These are phyloP conservation scores for Perdita meconis DNA, from an alignment of 2,888 invertebrate species.

Conservation along the genomic window DNA sequence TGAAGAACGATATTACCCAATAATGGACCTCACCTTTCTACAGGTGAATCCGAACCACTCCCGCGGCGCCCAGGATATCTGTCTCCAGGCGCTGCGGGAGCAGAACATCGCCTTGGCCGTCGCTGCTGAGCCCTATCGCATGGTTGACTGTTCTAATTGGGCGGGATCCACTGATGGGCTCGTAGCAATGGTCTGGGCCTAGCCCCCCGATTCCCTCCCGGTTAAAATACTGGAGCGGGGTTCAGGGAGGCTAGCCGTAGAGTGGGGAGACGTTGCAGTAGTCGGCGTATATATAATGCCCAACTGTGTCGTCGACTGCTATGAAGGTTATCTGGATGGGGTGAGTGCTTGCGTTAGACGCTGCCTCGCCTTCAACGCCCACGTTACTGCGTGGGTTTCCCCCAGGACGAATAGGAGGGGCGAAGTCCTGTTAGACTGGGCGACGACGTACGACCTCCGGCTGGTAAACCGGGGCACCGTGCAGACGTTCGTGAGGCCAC, in stretches of 20 bases:
- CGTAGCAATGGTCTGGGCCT: not conserved
- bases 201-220: not conserved
- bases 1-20: too few species aligned
- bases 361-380: conserved; percentile 18
- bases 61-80: too few species aligned
- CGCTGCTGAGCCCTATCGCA: not conserved
- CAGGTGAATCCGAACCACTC: too few species aligned
- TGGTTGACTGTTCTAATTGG: not conserved
- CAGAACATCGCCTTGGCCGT: not conserved
- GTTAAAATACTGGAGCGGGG: not conserved
- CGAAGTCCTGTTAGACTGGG: conserved; percentile 5
- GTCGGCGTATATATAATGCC: not conserved
- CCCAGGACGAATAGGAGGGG: conserved; percentile 17
- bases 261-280: not conserved
- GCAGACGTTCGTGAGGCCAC: not conserved
- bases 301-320: not conserved
- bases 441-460: not conserved
- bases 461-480: not conserved
- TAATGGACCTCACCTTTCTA: too few species aligned
- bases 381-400: conserved; percentile 14
- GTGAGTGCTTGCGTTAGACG: not conserved
- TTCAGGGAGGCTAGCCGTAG: not conserved
- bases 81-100: not conserved
- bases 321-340: not conserved
- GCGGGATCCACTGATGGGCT: not conserved